Evolutionary conservation across 2,888 invertebrate genomes (phyloP).

Genomic region (Sinhomidia bicolor): DNA sequence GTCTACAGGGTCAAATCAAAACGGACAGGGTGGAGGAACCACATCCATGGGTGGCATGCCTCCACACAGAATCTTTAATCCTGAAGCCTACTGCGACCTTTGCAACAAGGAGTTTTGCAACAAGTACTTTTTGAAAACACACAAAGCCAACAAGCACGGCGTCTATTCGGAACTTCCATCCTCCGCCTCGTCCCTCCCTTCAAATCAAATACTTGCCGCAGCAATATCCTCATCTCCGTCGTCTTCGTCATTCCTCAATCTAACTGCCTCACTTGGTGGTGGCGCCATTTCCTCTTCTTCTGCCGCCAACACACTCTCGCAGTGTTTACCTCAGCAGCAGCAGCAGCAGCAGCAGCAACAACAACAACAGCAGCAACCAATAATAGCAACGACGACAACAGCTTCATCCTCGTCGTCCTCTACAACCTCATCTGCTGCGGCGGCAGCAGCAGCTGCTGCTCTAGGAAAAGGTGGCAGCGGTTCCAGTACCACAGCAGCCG

Average conservation of each 20-base stretch:
- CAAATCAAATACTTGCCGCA: slow-evolving; percentile 71
- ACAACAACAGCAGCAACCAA: no score
- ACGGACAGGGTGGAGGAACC: slow-evolving; percentile 44
- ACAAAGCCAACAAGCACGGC: slow-evolving; percentile 98
- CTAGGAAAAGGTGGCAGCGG: slow-evolving; percentile 11
- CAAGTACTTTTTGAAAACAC: slow-evolving; percentile 98
- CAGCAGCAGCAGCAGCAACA: slow-evolving; percentile 53
- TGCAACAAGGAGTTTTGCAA: slow-evolving; percentile 99
- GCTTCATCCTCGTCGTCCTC: slow-evolving; percentile 57
- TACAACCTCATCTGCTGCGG: slow-evolving; percentile 1
- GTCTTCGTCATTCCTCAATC: slow-evolving; percentile 65
- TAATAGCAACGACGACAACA: no score
- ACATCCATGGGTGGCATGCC: slow-evolving; percentile 74
- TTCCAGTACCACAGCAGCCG: slow-evolving; percentile 16
- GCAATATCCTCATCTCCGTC: slow-evolving; percentile 71
- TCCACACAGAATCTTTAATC: slow-evolving; percentile 91
- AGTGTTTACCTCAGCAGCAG: slow-evolving; percentile 62
- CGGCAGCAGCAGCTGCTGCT: not conserved
- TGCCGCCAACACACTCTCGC: slow-evolving; percentile 57
- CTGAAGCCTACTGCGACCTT: slow-evolving; percentile 97
- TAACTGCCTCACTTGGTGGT: slow-evolving; percentile 42
- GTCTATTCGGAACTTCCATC: slow-evolving; percentile 87
- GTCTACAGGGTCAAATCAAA: slow-evolving; percentile 75
- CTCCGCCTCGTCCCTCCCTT: slow-evolving; percentile 62
- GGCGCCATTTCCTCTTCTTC: not conserved